A percentile compares a stretch with the other conserved stretches of the same genome.
Evolutionary conservation across 2,113 vertebrate genomes (phyloP).

Genomic region (Eidolon helvum): DNA sequence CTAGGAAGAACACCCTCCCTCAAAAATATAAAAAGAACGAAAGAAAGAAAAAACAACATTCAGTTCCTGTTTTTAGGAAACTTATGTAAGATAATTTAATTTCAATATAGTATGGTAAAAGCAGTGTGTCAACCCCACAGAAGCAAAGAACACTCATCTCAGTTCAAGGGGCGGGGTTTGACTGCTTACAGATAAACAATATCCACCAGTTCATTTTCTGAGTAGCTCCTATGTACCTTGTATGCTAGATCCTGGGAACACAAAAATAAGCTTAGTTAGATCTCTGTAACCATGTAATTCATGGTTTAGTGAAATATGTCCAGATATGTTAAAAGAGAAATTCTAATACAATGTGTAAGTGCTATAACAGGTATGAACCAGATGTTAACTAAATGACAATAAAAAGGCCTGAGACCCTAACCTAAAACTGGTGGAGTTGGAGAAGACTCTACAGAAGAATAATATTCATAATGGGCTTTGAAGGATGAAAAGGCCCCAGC

Average conservation of each 20-base stretch:
- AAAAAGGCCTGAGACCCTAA: neutral
- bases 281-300: neutral
- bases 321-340: neutral
- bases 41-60: neutral
- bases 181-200: neutral
- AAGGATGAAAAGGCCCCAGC: neutral
- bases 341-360: neutral
- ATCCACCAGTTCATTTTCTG: slow-evolving; percentile 2
- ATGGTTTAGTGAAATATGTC: neutral
- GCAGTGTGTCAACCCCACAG: neutral
- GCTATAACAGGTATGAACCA: neutral
- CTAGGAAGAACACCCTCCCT: neutral
- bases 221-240: neutral
- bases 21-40: no score
- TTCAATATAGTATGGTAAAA: neutral
- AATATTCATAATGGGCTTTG: neutral
- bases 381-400: neutral
- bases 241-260: neutral
- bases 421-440: neutral
- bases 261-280: neutral
- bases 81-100: neutral
- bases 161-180: neutral
- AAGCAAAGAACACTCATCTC: neutral
- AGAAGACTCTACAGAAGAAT: neutral
- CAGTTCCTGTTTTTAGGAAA: neutral